Percentiles rank a stretch among this genome's conserved stretches.
These are phyloP conservation scores for Rhyacichthys aspro DNA, from an alignment of 2,797 vertebrate species.

Conservation along the genomic window DNA sequence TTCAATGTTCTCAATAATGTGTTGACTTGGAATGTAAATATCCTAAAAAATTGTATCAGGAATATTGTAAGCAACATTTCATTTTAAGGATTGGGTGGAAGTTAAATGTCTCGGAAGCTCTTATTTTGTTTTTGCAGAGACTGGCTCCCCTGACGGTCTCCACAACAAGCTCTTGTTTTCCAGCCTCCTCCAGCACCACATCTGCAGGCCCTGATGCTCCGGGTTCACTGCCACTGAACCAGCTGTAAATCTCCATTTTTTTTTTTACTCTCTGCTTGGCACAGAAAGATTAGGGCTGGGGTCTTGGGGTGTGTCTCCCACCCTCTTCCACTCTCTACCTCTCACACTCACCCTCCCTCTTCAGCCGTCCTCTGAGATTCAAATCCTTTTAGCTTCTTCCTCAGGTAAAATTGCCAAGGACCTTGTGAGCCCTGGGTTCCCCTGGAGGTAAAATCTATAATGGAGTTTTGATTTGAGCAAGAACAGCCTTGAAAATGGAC, in stretches of 20 bases:
- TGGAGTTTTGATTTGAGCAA: conserved; percentile 82
- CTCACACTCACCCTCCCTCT: conserved; percentile 71
- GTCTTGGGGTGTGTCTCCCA: conserved; percentile 85
- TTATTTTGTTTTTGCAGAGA: conserved; percentile 22
- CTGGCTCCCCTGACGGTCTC: conserved; percentile 75
- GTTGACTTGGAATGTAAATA: too few species aligned
- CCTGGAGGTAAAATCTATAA: conserved; percentile 86
- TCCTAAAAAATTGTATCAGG: too few species aligned
- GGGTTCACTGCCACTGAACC: conserved; percentile 87
- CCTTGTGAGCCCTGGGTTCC: conserved; percentile 80
- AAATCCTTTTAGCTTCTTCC: conserved; percentile 85
- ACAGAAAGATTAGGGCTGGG: conserved; percentile 86
- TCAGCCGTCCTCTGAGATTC: conserved; percentile 70
- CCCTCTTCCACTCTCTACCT: conserved; percentile 73
- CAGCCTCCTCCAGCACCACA: conserved; percentile 76
- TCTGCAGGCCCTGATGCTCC: conserved; percentile 80
- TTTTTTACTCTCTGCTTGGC: conserved; percentile 87
- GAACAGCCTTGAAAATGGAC: conserved; percentile 83
- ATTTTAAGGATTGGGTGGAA: conserved; percentile 44
- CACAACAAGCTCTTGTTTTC: conserved; percentile 74
- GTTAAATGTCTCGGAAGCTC: conserved; percentile 87
- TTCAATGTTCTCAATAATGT: too few species aligned
- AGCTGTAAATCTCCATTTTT: conserved; percentile 91
- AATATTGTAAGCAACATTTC: too few species aligned
- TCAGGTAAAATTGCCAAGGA: conserved; percentile 85